phyloP scores from a whole-genome alignment of 2,113 vertebrate genomes.

The Heterochromis multidens region DNA sequence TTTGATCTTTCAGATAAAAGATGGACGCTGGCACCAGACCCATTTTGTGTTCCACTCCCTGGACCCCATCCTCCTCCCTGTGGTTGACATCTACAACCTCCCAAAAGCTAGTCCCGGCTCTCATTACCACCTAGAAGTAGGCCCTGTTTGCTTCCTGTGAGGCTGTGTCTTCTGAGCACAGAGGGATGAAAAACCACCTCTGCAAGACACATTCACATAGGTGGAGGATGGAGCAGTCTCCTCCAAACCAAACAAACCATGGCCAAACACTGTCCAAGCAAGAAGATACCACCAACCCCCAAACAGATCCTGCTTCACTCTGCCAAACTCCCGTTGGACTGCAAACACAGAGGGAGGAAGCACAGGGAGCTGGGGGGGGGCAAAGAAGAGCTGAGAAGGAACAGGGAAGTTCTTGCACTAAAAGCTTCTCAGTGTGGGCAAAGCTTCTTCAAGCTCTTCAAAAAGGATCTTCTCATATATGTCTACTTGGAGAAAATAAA shows the following conservation, averaged over 20 bases:
- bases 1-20: slow-evolving; percentile 79
- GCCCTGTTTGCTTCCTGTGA: slow-evolving; percentile 96
- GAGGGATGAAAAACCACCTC: not conserved
- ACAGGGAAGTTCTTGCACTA: slow-evolving; percentile 70
- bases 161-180: not conserved
- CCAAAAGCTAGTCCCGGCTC: slow-evolving; percentile 81
- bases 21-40: slow-evolving; percentile 91
- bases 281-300: slow-evolving; percentile 16
- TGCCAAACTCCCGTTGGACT: slow-evolving; percentile 71
- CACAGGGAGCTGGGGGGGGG: slow-evolving; percentile 11
- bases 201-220: slow-evolving; percentile 4
- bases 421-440: slow-evolving; percentile 46
- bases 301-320: slow-evolving; percentile 29
- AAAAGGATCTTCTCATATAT: slow-evolving; percentile 35
- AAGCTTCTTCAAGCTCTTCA: slow-evolving; percentile 51
- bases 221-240: slow-evolving; percentile 30
- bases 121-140: slow-evolving; percentile 92
- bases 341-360: slow-evolving; percentile 60
- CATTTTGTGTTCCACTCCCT: slow-evolving; percentile 88
- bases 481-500: slow-evolving; percentile 53
- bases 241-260: not conserved
- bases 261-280: slow-evolving; percentile 25
- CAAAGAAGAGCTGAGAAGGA: slow-evolving; percentile 40
- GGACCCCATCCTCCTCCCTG: slow-evolving; percentile 88
- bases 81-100: slow-evolving; percentile 85